A percentile compares a stretch with the other conserved stretches of the same genome.
These are phyloP conservation scores for Alligator mississippiensis DNA, from an alignment of 2,113 vertebrate species.

Conservation along the genomic window DNA sequence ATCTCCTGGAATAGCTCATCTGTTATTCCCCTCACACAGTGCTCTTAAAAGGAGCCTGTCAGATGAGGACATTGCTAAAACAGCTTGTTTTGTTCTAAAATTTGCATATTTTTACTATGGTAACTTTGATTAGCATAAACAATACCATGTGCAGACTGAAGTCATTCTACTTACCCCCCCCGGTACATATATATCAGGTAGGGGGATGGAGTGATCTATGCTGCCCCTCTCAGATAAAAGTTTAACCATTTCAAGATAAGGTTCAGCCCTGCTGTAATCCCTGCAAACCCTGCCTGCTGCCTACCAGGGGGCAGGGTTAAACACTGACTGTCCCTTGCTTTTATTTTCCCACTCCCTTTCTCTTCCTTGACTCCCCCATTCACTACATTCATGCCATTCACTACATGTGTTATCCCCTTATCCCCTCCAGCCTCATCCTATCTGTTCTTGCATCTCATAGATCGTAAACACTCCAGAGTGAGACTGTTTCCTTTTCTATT, in stretches of 20 bases:
- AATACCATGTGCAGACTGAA: fast-evolving
- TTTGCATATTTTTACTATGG: slow-evolving; percentile 70
- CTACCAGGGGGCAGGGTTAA: slow-evolving; percentile 3
- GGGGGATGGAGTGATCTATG: too few species aligned
- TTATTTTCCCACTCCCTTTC: not conserved
- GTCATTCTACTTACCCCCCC: slow-evolving; percentile 41
- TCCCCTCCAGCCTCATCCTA: not conserved
- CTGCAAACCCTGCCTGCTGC: not conserved
- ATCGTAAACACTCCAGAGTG: not conserved
- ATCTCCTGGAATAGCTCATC: slow-evolving; percentile 71
- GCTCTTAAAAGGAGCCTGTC: slow-evolving; percentile 60
- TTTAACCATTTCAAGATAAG: slow-evolving; percentile 39
- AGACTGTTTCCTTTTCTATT: not conserved
- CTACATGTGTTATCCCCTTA: not conserved
- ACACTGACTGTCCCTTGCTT: not conserved
- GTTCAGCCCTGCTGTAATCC: slow-evolving; percentile 25
- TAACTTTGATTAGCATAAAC: slow-evolving; percentile 60
- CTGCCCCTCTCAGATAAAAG: slow-evolving; percentile 21
- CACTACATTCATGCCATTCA: not conserved
- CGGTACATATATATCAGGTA: too few species aligned
- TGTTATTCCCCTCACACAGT: slow-evolving; percentile 66
- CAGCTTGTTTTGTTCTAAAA: slow-evolving; percentile 44
- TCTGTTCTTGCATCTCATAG: not conserved
- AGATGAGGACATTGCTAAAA: slow-evolving; percentile 69
- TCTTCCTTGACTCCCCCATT: not conserved